Evolutionary conservation across 2,113 vertebrate genomes (phyloP).

Genomic region (Chrysemys picta): DNA sequence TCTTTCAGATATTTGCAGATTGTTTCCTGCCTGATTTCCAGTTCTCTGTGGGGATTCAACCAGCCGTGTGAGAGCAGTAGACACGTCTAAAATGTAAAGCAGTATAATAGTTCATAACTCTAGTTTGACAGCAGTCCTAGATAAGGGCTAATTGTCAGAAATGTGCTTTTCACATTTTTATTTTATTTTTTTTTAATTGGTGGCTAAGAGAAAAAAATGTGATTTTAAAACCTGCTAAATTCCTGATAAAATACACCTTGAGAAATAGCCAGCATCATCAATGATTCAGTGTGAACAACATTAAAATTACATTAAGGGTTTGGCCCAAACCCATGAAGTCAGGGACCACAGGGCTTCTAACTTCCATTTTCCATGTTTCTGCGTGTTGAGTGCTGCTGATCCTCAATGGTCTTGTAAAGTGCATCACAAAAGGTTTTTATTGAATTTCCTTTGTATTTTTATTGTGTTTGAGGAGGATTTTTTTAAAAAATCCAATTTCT

Average conservation of each 20-base stretch:
- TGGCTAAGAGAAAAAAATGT: not conserved
- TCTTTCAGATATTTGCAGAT: not conserved
- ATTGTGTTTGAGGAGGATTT: not conserved
- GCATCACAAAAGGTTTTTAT: not conserved
- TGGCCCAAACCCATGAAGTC: not conserved
- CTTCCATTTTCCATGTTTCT: not conserved
- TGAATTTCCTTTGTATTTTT: not conserved
- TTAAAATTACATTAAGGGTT: not conserved
- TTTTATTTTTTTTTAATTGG: not conserved
- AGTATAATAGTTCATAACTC: not conserved
- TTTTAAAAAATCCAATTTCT: not conserved
- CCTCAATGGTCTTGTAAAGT: not conserved
- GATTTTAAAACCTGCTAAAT: not conserved
- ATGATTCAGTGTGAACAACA: not conserved
- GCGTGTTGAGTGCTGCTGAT: not conserved
- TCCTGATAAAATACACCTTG: not conserved
- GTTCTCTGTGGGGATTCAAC: not conserved
- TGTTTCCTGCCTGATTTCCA: not conserved
- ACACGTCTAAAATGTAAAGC: not conserved
- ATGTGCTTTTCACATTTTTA: rapidly evolving
- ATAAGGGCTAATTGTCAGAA: not conserved
- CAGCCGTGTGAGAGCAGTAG: no score
- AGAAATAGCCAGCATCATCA: not conserved
- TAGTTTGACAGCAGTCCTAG: not conserved
- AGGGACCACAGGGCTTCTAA: not conserved